Conservation (phyloP, 2,888 invertebrate species). For the Tenthredo amoena region DNA sequence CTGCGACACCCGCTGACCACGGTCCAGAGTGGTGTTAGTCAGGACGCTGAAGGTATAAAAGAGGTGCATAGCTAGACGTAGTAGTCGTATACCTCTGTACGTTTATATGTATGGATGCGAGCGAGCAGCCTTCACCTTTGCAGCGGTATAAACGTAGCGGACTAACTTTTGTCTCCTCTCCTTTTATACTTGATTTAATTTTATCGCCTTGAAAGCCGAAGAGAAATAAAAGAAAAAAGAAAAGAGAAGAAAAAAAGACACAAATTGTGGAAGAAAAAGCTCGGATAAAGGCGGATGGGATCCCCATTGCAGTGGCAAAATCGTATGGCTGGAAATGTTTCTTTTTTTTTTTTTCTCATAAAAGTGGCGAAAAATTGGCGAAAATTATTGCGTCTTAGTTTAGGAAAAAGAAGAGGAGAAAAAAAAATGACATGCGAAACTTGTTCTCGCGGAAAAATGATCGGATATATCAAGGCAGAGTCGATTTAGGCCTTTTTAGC, state of each 20-base stretch:
- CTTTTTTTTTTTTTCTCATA: background rate
- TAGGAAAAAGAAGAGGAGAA: too few species aligned
- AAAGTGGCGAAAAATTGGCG: background rate
- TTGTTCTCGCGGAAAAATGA: too few species aligned
- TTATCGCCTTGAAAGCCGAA: slow-evolving; percentile 2
- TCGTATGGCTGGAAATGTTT: background rate
- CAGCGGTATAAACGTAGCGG: slow-evolving; percentile 3
- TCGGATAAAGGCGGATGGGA: background rate
- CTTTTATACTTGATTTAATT: slow-evolving; percentile 32
- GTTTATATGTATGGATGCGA: background rate
- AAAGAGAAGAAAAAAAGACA: background rate
- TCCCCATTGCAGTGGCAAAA: background rate
- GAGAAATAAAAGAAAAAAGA: background rate
- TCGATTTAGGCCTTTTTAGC: background rate
- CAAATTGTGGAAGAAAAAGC: background rate
- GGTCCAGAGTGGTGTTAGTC: background rate
- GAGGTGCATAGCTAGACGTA: background rate
- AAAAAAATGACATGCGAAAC: too few species aligned
- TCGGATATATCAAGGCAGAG: background rate
- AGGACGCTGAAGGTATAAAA: background rate
- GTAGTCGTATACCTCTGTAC: background rate
- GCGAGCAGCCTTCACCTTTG: slow-evolving; percentile 36
- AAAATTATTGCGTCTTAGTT: background rate
- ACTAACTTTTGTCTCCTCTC: slow-evolving; percentile 37
- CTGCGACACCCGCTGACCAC: slow-evolving; percentile 25